Percentiles rank a stretch among this genome's conserved stretches.
Conservation (phyloP, 2,113 vertebrate species). For the Cavia aperea region DNA sequence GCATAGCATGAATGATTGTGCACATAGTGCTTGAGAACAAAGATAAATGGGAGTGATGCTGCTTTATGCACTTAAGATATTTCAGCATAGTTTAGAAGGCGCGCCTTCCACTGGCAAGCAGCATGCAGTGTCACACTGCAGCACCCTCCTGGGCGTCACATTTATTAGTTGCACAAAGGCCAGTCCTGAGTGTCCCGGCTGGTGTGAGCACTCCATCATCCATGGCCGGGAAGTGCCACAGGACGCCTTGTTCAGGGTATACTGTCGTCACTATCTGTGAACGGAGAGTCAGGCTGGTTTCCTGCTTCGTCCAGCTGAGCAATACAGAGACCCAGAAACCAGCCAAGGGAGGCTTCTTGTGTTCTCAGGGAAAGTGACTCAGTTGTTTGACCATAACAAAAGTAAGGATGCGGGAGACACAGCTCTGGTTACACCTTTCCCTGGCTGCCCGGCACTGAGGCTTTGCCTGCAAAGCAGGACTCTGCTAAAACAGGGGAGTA, state of each 20-base stretch:
- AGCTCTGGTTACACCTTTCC: background rate
- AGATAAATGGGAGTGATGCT: background rate
- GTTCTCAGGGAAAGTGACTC: background rate
- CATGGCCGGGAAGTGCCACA: no score
- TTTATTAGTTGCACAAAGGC: background rate
- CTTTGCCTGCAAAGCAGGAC: background rate
- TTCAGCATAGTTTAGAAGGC: background rate
- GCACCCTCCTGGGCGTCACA: background rate
- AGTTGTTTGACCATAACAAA: background rate
- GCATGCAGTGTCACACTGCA: background rate
- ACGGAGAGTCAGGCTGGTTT: background rate
- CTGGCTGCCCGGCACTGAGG: background rate
- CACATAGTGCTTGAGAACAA: background rate
- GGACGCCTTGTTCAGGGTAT: background rate
- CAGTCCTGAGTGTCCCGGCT: background rate
- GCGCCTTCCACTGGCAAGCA: background rate
- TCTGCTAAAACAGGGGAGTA: background rate
- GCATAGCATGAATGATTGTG: background rate
- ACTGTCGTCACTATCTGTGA: background rate
- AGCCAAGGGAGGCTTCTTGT: background rate
- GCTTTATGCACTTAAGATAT: background rate
- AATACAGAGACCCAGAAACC: background rate
- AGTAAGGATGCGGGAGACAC: background rate
- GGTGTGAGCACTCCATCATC: background rate
- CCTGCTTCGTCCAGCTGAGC: background rate